phyloP scores from a whole-genome alignment of 1,140 invertebrate genomes.

The Panagrolaimus sp. region DNA sequence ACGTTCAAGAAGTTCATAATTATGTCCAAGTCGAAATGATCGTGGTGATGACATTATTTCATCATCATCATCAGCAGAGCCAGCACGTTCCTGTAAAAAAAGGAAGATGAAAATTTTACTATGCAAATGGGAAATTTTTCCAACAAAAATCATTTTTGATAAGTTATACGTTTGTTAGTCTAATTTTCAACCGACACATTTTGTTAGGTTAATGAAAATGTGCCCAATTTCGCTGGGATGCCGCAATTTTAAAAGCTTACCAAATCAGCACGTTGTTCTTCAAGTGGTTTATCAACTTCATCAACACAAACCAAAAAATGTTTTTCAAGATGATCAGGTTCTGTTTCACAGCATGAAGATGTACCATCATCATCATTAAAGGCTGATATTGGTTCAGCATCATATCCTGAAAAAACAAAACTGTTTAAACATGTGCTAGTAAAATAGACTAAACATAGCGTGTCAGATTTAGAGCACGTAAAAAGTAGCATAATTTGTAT shows the following conservation, averaged over 20 bases:
- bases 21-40: neutral
- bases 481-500: too few species aligned
- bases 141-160: too few species aligned
- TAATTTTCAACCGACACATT: too few species aligned
- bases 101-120: neutral
- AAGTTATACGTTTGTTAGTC: too few species aligned
- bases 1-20: constrained; percentile 4
- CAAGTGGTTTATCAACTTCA: constrained; percentile 11
- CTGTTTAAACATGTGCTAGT: too few species aligned
- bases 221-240: too few species aligned
- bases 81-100: neutral
- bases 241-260: too few species aligned
- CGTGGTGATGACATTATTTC: neutral
- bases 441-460: too few species aligned
- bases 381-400: neutral
- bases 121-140: neutral
- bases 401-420: neutral
- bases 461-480: too few species aligned
- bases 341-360: constrained; percentile 4
- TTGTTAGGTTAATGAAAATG: too few species aligned
- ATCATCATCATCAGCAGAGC: neutral
- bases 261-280: neutral
- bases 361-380: constrained; percentile 14
- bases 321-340: constrained; percentile 21
- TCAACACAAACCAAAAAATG: constrained; percentile 25